Conservation (phyloP, 1,140 invertebrate species). For the Orius laevigatus region DNA sequence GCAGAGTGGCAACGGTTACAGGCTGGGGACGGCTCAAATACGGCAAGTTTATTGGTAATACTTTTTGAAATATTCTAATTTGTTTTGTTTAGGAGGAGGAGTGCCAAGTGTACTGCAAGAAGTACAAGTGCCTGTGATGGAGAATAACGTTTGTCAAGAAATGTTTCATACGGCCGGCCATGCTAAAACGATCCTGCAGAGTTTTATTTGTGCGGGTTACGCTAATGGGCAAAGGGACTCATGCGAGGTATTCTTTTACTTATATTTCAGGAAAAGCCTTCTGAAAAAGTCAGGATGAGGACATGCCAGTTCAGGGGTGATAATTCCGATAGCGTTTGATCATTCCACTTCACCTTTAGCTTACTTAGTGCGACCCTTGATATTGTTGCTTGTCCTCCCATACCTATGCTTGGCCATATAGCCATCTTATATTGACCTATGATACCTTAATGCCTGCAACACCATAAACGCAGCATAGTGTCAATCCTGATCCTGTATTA, state of each 20-base stretch:
- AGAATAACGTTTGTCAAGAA: slow-evolving; percentile 78
- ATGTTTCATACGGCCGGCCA: slow-evolving; percentile 86
- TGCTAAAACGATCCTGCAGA: slow-evolving; percentile 66
- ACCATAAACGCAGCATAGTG: too few species aligned
- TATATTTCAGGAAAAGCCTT: too few species aligned
- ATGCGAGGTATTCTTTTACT: slow-evolving; percentile 67
- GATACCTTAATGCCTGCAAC: too few species aligned
- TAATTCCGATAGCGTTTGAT: too few species aligned
- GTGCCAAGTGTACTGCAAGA: slow-evolving; percentile 79
- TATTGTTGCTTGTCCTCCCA: too few species aligned
- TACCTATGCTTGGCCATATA: too few species aligned
- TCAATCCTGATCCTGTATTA: too few species aligned
- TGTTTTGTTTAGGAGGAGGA: slow-evolving; percentile 46
- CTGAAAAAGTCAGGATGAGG: too few species aligned
- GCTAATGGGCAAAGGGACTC: slow-evolving; percentile 83
- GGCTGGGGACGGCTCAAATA: slow-evolving; percentile 53
- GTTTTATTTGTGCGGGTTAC: slow-evolving; percentile 89
- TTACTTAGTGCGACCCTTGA: too few species aligned
- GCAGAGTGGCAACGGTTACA: slow-evolving; percentile 66
- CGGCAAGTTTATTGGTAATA: slow-evolving; percentile 27
- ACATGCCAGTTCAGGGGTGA: too few species aligned
- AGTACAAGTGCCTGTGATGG: slow-evolving; percentile 81
- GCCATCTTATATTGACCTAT: too few species aligned
- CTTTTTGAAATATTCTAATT: slow-evolving; percentile 1
- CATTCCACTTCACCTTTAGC: too few species aligned